A percentile compares a stretch with the other conserved stretches of the same genome.
Evolutionary conservation across 2,797 vertebrate species (phyloP).

Genomic region (Pyrocephalus nanus): DNA sequence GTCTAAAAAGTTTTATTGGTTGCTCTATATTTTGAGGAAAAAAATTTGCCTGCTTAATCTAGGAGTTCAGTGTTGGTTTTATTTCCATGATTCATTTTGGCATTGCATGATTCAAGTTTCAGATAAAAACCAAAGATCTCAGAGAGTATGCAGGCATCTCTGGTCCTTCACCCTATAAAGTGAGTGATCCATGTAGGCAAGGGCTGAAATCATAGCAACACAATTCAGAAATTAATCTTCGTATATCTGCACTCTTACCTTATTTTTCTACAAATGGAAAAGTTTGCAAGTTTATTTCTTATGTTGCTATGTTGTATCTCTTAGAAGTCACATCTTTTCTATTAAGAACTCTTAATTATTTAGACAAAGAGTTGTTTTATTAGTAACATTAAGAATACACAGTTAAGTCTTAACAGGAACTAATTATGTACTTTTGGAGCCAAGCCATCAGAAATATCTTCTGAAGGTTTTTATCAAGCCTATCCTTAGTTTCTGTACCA

Average conservation of each 20-base stretch:
- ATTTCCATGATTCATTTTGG: constrained; percentile 27
- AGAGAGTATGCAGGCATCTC: neutral
- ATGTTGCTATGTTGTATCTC: neutral
- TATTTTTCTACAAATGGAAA: neutral
- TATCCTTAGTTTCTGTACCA: neutral
- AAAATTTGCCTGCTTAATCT: neutral
- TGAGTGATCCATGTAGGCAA: neutral
- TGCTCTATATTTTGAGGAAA: neutral
- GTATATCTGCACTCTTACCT: neutral
- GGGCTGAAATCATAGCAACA: neutral
- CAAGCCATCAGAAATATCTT: neutral
- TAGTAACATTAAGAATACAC: neutral
- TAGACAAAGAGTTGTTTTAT: neutral
- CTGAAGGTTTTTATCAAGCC: neutral
- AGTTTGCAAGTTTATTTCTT: constrained; percentile 14
- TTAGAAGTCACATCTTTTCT: neutral
- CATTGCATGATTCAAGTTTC: neutral
- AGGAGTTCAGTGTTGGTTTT: neutral
- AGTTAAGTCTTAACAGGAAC: neutral
- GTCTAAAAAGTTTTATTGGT: neutral
- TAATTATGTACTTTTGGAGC: neutral
- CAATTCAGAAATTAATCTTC: neutral
- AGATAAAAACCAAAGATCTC: neutral
- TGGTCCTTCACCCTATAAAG: neutral
- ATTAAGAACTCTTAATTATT: neutral